Percentiles rank a stretch among this genome's conserved stretches.
These are phyloP conservation scores for Euwallacea fornicatus DNA, from an alignment of 1,140 invertebrate species.

Conservation along the genomic window DNA sequence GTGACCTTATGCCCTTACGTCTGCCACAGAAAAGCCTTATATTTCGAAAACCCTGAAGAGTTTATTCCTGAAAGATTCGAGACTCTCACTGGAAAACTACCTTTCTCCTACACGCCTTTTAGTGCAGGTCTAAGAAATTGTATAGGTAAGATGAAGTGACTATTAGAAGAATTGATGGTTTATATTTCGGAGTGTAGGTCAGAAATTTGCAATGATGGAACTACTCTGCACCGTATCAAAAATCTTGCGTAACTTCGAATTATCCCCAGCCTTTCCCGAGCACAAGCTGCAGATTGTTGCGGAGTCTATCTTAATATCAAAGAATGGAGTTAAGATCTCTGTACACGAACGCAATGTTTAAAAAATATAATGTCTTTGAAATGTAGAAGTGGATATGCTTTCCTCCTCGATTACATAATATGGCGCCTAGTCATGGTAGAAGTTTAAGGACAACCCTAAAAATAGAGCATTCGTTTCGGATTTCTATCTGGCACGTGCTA, in stretches of 20 bases:
- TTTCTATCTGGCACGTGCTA: slow-evolving; percentile 14
- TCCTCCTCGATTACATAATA: background rate
- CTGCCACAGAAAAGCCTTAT: slow-evolving; percentile 67
- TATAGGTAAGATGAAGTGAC: slow-evolving; percentile 56
- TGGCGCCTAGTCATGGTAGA: background rate
- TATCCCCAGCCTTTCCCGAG: slow-evolving; percentile 48
- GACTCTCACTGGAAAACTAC: slow-evolving; percentile 56
- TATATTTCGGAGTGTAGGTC: slow-evolving; percentile 56
- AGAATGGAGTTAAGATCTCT: slow-evolving; percentile 52
- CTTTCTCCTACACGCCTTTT: slow-evolving; percentile 67
- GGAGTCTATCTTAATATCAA: slow-evolving; percentile 53
- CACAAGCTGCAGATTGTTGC: slow-evolving; percentile 46
- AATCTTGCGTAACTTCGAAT: slow-evolving; percentile 66
- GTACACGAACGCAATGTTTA: slow-evolving; percentile 42
- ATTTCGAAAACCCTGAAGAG: slow-evolving; percentile 69
- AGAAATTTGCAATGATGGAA: slow-evolving; percentile 78
- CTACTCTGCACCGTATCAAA: slow-evolving; percentile 69
- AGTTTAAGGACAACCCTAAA: slow-evolving; percentile 8
- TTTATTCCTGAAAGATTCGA: slow-evolving; percentile 81
- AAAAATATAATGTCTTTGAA: background rate
- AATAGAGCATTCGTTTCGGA: slow-evolving; percentile 5
- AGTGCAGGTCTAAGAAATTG: slow-evolving; percentile 72
- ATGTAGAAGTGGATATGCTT: background rate
- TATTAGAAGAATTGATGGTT: slow-evolving; percentile 1
- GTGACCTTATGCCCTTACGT: slow-evolving; percentile 58